A percentile compares a stretch with the other conserved stretches of the same genome.
Evolutionary conservation across 1,140 invertebrate genomes (phyloP).

Genomic region (Metopolophium dirhodum): DNA sequence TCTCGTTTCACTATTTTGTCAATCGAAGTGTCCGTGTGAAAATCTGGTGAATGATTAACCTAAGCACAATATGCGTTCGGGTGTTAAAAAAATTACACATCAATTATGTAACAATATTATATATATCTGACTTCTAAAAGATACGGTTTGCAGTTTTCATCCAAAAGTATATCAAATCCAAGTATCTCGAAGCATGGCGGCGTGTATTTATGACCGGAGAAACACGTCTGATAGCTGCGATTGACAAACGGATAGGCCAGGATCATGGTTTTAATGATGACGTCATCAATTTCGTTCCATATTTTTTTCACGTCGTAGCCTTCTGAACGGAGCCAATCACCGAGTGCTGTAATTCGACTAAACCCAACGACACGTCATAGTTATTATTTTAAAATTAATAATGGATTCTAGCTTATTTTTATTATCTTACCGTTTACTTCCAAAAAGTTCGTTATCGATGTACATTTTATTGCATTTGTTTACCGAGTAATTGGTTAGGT

Average conservation of each 20-base stretch:
- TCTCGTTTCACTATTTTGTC: constrained; percentile 85
- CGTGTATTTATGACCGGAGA: constrained; percentile 81
- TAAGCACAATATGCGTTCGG: background rate
- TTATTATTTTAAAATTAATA: background rate
- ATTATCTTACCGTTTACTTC: constrained; percentile 32
- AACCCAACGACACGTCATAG: background rate
- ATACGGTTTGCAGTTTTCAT: constrained; percentile 83
- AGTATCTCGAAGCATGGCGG: constrained; percentile 90
- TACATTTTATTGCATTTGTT: constrained; percentile 42
- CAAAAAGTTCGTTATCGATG: constrained; percentile 44
- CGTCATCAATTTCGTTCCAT: constrained; percentile 85
- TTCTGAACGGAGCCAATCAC: constrained; percentile 66
- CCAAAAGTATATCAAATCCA: constrained; percentile 86
- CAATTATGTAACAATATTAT: background rate
- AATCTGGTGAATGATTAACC: constrained; percentile 84
- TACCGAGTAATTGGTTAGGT: constrained; percentile 74
- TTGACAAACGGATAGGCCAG: constrained; percentile 84
- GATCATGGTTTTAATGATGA: constrained; percentile 88
- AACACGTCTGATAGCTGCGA: constrained; percentile 87
- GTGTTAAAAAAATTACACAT: background rate
- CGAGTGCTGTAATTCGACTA: constrained; percentile 71
- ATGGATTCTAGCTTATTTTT: too few relatives aligned
- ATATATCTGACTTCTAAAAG: constrained; percentile 75
- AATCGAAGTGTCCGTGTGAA: constrained; percentile 82
- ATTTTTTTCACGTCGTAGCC: constrained; percentile 77